Evolutionary conservation across 2,113 vertebrate species (phyloP), one percentile per base, ranked within the genome.

Genomic region (Bubo bubo): DNA sequence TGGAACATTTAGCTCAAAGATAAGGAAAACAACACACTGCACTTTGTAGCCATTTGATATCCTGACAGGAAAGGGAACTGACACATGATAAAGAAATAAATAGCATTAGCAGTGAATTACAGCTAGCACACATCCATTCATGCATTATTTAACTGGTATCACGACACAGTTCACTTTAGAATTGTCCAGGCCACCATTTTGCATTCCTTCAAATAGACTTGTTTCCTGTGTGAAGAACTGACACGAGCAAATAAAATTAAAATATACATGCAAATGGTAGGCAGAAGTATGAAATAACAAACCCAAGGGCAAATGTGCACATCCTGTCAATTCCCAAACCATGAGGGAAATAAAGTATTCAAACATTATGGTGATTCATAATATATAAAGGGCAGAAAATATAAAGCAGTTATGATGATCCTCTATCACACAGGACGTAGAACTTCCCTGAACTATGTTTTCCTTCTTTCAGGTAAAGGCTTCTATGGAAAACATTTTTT

Each of bases 31-130:
- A 67, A 68, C 73, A 39, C 0, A 0, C 83, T 89, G 94, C 92
- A 95, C 94, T 97, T 96, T 95, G 85, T 41, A 79, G 95, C 62
- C 62, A 96, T 93, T 95, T 93, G 91, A 93, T 95, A 97, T 90
- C 80, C 91, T 94, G 91, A 85, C 93, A 95, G 94, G 95, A 97
- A 95, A 76, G 81, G 81, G 84, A 93, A 76, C 45, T 94, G 95
- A 93, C 93, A 96, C 37, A 34, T 79, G 89, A 85, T 81, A 88
- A 82, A 87, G 86, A 75, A 93, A 83, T 35, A 89, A 95, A 88
- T 53, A 88, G 77, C 58, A 2, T 80, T 66, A 35, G 50, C 64
- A 39, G 32, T 85, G 84, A 96, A 66, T 95, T 87, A 88, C 80
- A 59, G 84, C 74, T 66, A 70, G 84, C 55, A 62, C 3, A 2